These are phyloP conservation scores for Rotaria socialis DNA, from an alignment of 2,888 invertebrate genomes.

Conservation along the genomic window DNA sequence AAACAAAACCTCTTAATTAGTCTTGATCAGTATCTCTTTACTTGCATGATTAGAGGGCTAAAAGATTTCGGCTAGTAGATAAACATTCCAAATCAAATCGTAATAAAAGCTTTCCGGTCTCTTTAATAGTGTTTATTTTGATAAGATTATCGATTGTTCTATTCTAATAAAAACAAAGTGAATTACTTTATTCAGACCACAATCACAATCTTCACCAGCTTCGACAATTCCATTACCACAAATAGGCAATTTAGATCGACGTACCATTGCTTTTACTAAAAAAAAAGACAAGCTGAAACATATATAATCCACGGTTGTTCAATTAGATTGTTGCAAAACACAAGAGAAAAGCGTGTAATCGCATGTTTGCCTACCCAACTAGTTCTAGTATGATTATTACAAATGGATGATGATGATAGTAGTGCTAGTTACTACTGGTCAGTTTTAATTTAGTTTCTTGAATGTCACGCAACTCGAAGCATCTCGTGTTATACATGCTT, in stretches of 20 bases:
- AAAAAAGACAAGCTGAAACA: not conserved
- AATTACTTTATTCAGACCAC: not conserved
- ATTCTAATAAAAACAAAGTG: no score
- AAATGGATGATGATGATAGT: not conserved
- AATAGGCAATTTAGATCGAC: not conserved
- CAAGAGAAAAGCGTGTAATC: not conserved
- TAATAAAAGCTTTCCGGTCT: no score
- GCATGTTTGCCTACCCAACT: conserved; percentile 1
- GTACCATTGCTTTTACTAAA: not conserved
- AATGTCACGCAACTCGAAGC: not conserved
- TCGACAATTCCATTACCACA: conserved; percentile 21
- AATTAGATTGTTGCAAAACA: not conserved
- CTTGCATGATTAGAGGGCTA: no score
- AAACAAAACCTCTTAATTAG: no score
- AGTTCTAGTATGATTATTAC: not conserved
- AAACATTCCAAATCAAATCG: no score
- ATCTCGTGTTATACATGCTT: conserved; percentile 8
- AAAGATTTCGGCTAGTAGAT: no score
- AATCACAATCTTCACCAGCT: conserved; percentile 14
- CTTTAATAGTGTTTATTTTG: not conserved
- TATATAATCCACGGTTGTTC: not conserved
- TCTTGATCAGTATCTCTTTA: no score
- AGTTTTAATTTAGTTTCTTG: not conserved
- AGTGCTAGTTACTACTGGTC: not conserved
- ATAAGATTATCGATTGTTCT: not conserved